These are phyloP conservation scores for Papilio machaon DNA, from an alignment of 1,140 invertebrate species.

Conservation along the genomic window DNA sequence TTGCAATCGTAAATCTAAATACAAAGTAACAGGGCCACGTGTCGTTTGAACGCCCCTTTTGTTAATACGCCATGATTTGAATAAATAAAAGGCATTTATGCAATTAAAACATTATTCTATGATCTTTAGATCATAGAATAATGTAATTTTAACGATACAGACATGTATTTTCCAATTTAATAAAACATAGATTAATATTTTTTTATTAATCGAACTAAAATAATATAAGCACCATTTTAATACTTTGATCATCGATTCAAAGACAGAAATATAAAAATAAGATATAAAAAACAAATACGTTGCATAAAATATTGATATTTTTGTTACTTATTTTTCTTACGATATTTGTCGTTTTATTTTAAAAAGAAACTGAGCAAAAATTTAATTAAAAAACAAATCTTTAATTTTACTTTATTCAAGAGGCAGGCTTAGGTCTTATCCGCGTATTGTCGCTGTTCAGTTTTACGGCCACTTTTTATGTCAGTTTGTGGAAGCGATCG, in stretches of 20 bases:
- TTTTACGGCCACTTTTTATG: constrained; percentile 26
- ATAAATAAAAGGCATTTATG: constrained; percentile 1
- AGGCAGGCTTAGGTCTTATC: neutral
- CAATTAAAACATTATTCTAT: no score
- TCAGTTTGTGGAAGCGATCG: constrained; percentile 4
- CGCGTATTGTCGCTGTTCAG: neutral
- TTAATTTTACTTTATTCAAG: constrained; percentile 15
- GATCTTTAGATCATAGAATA: neutral
- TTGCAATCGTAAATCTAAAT: constrained; percentile 2
- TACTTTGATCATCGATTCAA: no score
- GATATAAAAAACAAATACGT: no score
- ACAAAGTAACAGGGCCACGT: neutral
- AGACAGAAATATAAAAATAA: no score
- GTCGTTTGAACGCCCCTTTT: neutral
- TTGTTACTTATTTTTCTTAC: neutral
- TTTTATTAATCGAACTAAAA: no score
- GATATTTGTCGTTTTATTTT: neutral
- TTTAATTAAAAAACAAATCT: neutral
- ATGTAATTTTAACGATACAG: neutral
- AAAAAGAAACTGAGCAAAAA: neutral
- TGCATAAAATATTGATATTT: neutral
- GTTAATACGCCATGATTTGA: neutral
- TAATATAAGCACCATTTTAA: no score
- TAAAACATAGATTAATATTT: no score
- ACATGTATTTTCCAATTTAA: no score